Base-by-base conservation (phyloP, 2,113 vertebrate genomes). In the Lota lota region DNA sequence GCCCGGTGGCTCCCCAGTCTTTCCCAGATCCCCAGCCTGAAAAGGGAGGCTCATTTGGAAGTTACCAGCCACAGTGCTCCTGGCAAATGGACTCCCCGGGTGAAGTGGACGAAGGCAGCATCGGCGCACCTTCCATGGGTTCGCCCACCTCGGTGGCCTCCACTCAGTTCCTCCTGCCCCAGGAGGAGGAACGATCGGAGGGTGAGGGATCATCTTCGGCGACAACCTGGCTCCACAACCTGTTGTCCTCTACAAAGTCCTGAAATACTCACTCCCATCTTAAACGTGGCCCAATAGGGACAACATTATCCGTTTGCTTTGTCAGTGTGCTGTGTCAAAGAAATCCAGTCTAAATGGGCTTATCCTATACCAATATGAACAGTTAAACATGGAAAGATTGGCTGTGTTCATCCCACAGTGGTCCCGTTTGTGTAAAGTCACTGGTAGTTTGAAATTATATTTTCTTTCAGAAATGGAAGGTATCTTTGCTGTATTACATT, bases 141-240 rank as follows among this genome's bases (percentile, higher is more conserved):
- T 98, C 96, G 64, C 97, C 97, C 0, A 97, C 95, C 18, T 99
- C 96, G 0, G 80, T 98, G 73, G 95, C 94, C 74, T 99, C 97
- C 62, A 94, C 96, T 20, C 96, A 98, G 73, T 99, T 98, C 87
- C 90, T 99, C 75, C 94, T 99, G 72, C 95, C 95, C 0, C 88
- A 92, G 2, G 78, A 68, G 17, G 63, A 93, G 78, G 93, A 94
- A 10, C 76, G 88, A 10, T 84, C 85, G 63, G 93, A 94, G 56
- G 93, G 90, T 28, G 85, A 75, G 66, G 77, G 58, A 6, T 73
- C 91, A 1, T 88, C 91, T 8, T 88, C 92, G 4, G 89, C 92
- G 53, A 79, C 88, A 20, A 84, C 80, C 58, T 93, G 92, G 92
- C 89, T 93, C 70, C 87, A 85, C 58, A 92, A 87, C 67, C 72